Conservation (phyloP, 2,888 invertebrate genomes). For the Mongoloraphidia duomilia region DNA sequence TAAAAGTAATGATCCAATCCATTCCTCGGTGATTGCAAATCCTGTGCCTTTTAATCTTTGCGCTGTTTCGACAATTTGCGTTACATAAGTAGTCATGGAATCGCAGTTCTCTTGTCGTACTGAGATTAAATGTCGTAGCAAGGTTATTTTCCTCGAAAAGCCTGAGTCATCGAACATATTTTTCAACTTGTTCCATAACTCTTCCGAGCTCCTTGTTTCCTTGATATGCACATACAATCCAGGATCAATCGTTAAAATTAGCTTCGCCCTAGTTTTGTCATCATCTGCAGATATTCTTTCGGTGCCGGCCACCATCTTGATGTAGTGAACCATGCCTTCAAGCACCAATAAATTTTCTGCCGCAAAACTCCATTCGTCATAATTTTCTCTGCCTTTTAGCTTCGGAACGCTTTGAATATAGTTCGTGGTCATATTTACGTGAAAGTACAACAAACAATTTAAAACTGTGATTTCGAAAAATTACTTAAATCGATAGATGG, state of each 20-base stretch:
- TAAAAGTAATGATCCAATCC: constrained; percentile 18
- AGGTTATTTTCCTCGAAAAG: constrained; percentile 17
- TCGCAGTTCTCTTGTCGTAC: constrained; percentile 3
- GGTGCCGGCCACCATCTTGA: not conserved
- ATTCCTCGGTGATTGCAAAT: constrained; percentile 19
- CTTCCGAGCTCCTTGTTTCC: constrained; percentile 3
- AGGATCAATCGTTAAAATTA: constrained; percentile 8
- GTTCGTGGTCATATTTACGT: too few species aligned
- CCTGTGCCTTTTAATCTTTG: constrained; percentile 18
- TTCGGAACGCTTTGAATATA: too few species aligned
- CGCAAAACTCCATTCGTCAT: constrained; percentile 1
- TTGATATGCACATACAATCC: constrained; percentile 11
- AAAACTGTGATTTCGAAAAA: too few species aligned
- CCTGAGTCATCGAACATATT: constrained; percentile 9
- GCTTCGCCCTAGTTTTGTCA: constrained; percentile 4
- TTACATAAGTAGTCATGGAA: constrained; percentile 15
- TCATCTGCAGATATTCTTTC: constrained; percentile 1
- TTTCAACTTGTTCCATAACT: constrained; percentile 11
- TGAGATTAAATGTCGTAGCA: constrained; percentile 17
- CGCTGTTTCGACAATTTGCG: constrained; percentile 17
- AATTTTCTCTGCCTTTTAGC: too few species aligned
- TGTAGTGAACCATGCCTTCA: not conserved
- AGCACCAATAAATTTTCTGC: not conserved
- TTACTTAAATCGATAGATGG: too few species aligned
- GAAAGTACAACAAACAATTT: too few species aligned